phyloP scores from a whole-genome alignment of 1,140 invertebrate species.

The Trachymyrmex cornetzi region DNA sequence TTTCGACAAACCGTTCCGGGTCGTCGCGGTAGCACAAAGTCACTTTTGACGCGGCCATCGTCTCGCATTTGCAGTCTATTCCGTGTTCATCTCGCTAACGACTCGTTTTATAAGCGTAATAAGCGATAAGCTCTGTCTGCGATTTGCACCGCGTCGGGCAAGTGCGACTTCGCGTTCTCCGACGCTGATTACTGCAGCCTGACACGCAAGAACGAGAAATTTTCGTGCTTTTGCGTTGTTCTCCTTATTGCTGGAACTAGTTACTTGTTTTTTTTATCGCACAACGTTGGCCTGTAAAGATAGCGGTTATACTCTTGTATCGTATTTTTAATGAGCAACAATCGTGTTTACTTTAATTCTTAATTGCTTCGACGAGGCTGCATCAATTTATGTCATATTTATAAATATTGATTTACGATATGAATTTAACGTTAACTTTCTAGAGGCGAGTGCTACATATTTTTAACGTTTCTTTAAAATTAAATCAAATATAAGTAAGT shows the following conservation, averaged over 20 bases:
- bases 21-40: conserved; percentile 26
- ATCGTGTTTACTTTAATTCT: not conserved
- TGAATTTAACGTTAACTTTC: not conserved
- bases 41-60: not conserved
- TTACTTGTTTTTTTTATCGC: not conserved
- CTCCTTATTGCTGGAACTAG: conserved; percentile 5
- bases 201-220: conserved; percentile 1
- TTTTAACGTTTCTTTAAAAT: no score
- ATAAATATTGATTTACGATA: no score
- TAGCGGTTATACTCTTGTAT: not conserved
- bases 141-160: not conserved
- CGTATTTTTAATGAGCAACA: not conserved
- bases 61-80: conserved; percentile 20
- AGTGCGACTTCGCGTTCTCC: not conserved
- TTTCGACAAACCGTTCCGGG: conserved; percentile 43
- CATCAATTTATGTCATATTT: not conserved
- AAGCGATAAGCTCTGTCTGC: conserved; percentile 25
- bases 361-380: not conserved
- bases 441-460: no score
- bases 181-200: not conserved
- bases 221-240: not conserved
- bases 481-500: no score
- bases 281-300: not conserved
- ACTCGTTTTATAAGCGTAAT: conserved; percentile 53
- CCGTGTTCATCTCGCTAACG: conserved; percentile 2